These are phyloP conservation scores for Hirtodrosophila alboralis DNA, from an alignment of 2,888 invertebrate species.

Conservation along the genomic window DNA sequence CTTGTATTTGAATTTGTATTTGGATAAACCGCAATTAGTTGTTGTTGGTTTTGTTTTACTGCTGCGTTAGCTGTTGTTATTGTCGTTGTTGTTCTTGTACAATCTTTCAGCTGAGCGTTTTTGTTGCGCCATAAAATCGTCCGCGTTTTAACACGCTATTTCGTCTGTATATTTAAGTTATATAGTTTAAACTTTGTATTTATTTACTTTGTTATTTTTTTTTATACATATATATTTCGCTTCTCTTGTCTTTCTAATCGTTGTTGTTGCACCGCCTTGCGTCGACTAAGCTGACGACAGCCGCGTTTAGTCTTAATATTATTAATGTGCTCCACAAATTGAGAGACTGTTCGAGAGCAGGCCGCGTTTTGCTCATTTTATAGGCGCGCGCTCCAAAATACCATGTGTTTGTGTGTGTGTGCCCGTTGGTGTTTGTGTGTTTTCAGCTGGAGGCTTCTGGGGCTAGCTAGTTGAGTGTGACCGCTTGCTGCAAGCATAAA, in stretches of 20 bases:
- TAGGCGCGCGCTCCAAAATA: constrained; percentile 54
- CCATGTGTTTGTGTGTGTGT: constrained; percentile 10
- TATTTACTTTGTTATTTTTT: constrained; percentile 42
- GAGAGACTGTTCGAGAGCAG: constrained; percentile 55
- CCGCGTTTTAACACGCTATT: constrained; percentile 15
- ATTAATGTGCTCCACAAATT: constrained; percentile 34
- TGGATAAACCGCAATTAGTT: constrained; percentile 35
- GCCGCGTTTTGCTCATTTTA: constrained; percentile 50
- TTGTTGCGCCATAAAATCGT: constrained; percentile 33
- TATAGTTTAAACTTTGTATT: constrained; percentile 35
- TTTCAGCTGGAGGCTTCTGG: constrained; percentile 47
- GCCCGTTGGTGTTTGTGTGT: constrained; percentile 10
- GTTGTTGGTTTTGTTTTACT: constrained; percentile 19
- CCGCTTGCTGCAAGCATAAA: constrained; percentile 5
- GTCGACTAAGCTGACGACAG: constrained; percentile 42
- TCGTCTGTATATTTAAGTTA: constrained; percentile 13
- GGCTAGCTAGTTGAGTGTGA: constrained; percentile 22
- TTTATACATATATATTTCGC: too few species aligned
- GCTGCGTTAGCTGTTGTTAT: constrained; percentile 7
- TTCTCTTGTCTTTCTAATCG: not conserved
- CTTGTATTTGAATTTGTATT: constrained; percentile 33
- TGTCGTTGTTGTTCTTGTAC: constrained; percentile 19
- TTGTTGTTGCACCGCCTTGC: constrained; percentile 41
- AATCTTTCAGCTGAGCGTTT: constrained; percentile 15
- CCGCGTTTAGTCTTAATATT: constrained; percentile 36